Evolutionary conservation across 1,140 invertebrate species (phyloP).

Genomic region (Aphelenchoides besseyi): DNA sequence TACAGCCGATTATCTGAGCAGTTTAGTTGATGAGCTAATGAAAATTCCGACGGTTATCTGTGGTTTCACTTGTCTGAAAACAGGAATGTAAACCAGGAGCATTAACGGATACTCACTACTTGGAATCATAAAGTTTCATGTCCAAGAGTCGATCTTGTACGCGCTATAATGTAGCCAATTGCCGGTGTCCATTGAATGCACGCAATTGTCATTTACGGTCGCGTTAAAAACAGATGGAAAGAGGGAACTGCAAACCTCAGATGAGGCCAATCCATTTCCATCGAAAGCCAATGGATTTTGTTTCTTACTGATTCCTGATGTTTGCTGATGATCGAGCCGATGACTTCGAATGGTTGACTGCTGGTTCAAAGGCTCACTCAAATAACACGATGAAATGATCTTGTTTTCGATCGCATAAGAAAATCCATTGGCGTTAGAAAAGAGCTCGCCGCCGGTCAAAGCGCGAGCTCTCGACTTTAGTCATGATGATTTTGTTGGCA

Average conservation of each 20-base stretch:
- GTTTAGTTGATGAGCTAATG: too few relatives aligned
- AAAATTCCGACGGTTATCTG: too few relatives aligned
- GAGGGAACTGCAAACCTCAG: slow-evolving; percentile 14
- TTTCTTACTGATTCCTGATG: not conserved
- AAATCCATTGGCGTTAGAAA: not conserved
- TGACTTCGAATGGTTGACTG: not conserved
- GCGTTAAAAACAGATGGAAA: slow-evolving; percentile 12
- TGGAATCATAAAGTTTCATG: too few relatives aligned
- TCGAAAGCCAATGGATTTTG: slow-evolving; percentile 16
- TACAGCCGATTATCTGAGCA: too few relatives aligned
- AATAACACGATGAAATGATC: not conserved
- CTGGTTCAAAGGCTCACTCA: not conserved
- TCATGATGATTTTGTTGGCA: not conserved
- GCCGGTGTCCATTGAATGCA: too few relatives aligned
- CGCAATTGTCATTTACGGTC: too few relatives aligned
- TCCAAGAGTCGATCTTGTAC: too few relatives aligned
- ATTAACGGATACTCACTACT: too few relatives aligned
- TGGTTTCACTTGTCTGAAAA: too few relatives aligned
- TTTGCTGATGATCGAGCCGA: not conserved
- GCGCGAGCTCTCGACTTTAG: not conserved
- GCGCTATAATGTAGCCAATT: too few relatives aligned
- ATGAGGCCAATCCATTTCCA: slow-evolving; percentile 17
- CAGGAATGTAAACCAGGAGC: too few relatives aligned
- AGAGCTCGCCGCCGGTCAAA: not conserved
- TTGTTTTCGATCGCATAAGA: not conserved